Conservation (phyloP, 2,113 vertebrate species). For the Pachypanchax playfairii region DNA sequence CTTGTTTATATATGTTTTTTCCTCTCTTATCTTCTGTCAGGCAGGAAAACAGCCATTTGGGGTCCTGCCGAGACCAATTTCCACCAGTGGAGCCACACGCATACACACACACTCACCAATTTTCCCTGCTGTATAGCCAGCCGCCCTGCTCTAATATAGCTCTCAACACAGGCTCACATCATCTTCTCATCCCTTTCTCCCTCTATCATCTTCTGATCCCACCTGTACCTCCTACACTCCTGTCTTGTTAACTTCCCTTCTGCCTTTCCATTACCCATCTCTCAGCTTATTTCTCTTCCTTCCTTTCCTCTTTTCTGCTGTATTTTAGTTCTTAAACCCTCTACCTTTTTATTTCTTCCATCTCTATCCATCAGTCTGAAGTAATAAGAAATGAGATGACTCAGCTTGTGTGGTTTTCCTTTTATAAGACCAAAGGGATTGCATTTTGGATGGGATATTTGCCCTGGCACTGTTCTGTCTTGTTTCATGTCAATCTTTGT, state of each 20-base stretch:
- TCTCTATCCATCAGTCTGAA: constrained; percentile 46
- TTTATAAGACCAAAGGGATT: constrained; percentile 60
- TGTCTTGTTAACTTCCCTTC: neutral
- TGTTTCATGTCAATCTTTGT: constrained; percentile 39
- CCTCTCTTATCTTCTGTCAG: constrained; percentile 70
- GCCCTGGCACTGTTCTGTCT: constrained; percentile 47
- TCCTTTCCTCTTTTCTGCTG: neutral
- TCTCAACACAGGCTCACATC: constrained; percentile 67
- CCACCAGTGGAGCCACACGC: constrained; percentile 31
- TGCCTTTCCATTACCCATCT: constrained; percentile 12
- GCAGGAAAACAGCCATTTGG: constrained; percentile 74
- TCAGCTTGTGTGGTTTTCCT: constrained; percentile 47
- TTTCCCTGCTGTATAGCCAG: constrained; percentile 36
- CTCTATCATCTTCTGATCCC: constrained; percentile 45
- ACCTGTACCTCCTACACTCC: constrained; percentile 10
- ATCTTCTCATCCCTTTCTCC: constrained; percentile 51
- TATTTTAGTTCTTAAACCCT: constrained; percentile 6
- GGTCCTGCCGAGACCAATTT: constrained; percentile 74
- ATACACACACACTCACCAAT: constrained; percentile 29
- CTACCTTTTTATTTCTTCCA: neutral
- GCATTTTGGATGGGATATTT: constrained; percentile 71
- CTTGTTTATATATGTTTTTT: constrained; percentile 47
- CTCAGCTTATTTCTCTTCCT: neutral
- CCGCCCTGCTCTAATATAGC: constrained; percentile 66
- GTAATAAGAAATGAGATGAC: constrained; percentile 68